phyloP scores from a whole-genome alignment of 1,140 invertebrate genomes.

The Drosophila sp. region DNA sequence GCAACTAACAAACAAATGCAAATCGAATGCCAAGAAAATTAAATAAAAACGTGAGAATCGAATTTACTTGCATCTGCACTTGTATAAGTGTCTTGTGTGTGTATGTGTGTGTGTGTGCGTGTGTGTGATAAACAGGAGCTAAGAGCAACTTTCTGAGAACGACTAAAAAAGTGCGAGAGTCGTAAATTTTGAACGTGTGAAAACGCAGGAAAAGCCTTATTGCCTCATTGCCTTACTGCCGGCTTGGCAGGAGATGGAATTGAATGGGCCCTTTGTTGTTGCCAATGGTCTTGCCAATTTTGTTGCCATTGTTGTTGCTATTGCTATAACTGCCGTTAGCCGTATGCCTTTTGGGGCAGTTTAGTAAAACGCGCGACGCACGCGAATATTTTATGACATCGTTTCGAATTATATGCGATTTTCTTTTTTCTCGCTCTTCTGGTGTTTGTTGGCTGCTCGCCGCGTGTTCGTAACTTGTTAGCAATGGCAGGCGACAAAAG shows the following conservation, averaged over 20 bases:
- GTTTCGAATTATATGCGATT: slow-evolving; percentile 69
- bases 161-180: slow-evolving; percentile 54
- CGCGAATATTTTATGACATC: slow-evolving; percentile 82
- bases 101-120: slow-evolving; percentile 17
- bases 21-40: slow-evolving; percentile 42
- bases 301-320: slow-evolving; percentile 49
- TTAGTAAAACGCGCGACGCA: slow-evolving; percentile 64
- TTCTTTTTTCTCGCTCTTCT: slow-evolving; percentile 18
- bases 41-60: neutral
- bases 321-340: slow-evolving; percentile 39
- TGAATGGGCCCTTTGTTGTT: slow-evolving; percentile 70
- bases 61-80: slow-evolving; percentile 22
- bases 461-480: slow-evolving; percentile 70
- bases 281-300: slow-evolving; percentile 54
- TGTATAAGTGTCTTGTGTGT: slow-evolving; percentile 14
- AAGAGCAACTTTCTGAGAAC: slow-evolving; percentile 32
- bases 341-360: slow-evolving; percentile 55
- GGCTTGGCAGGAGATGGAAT: slow-evolving; percentile 63
- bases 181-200: slow-evolving; percentile 82
- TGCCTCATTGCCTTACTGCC: slow-evolving; percentile 78
- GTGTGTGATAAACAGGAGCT: slow-evolving; percentile 37
- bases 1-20: slow-evolving; percentile 38
- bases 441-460: slow-evolving; percentile 19
- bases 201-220: slow-evolving; percentile 81
- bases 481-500: slow-evolving; percentile 63